A percentile compares a stretch with the other conserved stretches of the same genome.
Evolutionary conservation across 2,113 vertebrate genomes (phyloP).

Genomic region (Bagarius yarrelli): DNA sequence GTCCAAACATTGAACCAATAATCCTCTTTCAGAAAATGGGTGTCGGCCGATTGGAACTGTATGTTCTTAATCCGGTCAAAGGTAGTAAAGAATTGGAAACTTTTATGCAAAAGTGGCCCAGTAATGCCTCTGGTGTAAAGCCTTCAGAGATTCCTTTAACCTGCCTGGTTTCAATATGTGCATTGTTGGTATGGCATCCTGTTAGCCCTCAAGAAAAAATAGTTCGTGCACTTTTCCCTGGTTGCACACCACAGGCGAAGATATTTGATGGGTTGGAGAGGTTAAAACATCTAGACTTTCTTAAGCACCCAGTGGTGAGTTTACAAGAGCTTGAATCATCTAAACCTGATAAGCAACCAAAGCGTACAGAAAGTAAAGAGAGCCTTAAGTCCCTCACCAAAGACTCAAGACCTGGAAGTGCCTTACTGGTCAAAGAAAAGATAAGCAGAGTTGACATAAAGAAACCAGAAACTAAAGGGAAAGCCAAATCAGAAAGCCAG

Average conservation of each 20-base stretch:
- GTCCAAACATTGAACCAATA: constrained; percentile 71
- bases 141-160: constrained; percentile 66
- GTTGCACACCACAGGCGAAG: constrained; percentile 82
- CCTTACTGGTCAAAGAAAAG: constrained; percentile 63
- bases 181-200: constrained; percentile 90
- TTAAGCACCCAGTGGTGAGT: constrained; percentile 78
- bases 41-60: constrained; percentile 88
- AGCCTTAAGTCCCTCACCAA: constrained; percentile 75
- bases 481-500: constrained; percentile 58
- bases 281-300: constrained; percentile 84
- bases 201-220: constrained; percentile 81
- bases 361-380: constrained; percentile 79
- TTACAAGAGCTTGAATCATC: constrained; percentile 73
- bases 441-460: constrained; percentile 58
- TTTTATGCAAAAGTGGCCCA: constrained; percentile 75
- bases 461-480: constrained; percentile 69
- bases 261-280: constrained; percentile 88
- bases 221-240: constrained; percentile 85
- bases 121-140: constrained; percentile 48
- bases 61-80: constrained; percentile 81
- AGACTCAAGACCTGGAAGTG: constrained; percentile 60
- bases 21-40: constrained; percentile 96
- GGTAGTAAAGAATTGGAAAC: constrained; percentile 74
- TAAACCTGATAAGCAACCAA: constrained; percentile 71
- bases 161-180: constrained; percentile 81